Conservation (phyloP, 30 jellyfish, hydroid and myxozoan species). For the Hydractinia symbiolongicarpus region DNA sequence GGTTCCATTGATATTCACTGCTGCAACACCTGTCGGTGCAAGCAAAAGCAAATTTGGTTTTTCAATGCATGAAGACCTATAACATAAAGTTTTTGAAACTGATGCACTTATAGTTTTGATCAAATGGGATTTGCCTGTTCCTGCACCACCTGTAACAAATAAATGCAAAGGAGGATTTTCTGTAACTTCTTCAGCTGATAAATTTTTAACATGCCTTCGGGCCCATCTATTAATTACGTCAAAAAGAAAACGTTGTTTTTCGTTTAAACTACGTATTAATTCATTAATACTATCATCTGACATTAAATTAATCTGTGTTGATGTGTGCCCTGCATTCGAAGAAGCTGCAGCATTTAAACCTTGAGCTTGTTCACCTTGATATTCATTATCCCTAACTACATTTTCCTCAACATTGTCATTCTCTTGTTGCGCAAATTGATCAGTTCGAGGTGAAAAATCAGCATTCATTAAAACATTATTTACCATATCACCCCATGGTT, state of each 20-base stretch:
- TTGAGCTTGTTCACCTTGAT: neutral
- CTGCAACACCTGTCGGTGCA: slow-evolving; percentile 29
- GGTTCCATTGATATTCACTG: slow-evolving; percentile 9
- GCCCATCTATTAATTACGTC: neutral
- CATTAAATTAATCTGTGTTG: neutral
- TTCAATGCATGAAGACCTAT: slow-evolving; percentile 9
- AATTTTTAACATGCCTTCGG: neutral
- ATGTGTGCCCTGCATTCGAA: neutral
- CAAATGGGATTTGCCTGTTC: slow-evolving; percentile 9
- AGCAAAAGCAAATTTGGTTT: slow-evolving; percentile 18
- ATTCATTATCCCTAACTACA: neutral
- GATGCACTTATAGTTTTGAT: slow-evolving; percentile 30
- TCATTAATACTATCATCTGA: neutral
- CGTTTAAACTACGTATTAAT: neutral
- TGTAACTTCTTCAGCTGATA: neutral
- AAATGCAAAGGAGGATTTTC: slow-evolving; percentile 30
- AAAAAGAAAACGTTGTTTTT: neutral
- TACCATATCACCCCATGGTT: slow-evolving; percentile 9
- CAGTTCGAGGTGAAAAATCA: slow-evolving; percentile 6
- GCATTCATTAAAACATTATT: neutral
- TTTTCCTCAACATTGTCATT: neutral
- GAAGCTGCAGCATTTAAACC: neutral
- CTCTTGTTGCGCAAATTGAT: neutral
- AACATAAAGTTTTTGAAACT: slow-evolving; percentile 17
- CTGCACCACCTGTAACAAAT: slow-evolving; percentile 34